Evolutionary conservation across 1,140 invertebrate genomes (phyloP).

Genomic region (Drosophila kohkoa): DNA sequence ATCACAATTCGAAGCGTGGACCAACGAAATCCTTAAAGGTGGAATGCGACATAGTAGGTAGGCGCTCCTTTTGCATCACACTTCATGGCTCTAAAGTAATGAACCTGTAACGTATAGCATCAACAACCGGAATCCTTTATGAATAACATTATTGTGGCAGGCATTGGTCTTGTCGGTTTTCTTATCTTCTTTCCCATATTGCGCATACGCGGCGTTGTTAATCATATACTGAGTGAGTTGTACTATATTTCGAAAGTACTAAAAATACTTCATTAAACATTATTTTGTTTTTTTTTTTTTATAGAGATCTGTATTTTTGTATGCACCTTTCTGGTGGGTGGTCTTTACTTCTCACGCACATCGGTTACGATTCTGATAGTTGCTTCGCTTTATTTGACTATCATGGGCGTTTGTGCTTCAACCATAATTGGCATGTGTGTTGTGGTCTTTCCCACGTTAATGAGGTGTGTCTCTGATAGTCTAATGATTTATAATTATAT

Average conservation of each 20-base stretch:
- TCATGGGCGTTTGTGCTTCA: constrained; percentile 86
- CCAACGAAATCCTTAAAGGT: neutral
- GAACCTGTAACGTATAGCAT: constrained; percentile 26
- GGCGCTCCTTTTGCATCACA: constrained; percentile 35
- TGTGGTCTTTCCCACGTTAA: constrained; percentile 86
- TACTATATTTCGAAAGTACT: too few relatives aligned
- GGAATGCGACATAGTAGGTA: constrained; percentile 73
- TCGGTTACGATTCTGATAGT: constrained; percentile 35
- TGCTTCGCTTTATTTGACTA: constrained; percentile 78
- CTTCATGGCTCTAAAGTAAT: constrained; percentile 64
- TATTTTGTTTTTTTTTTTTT: neutral
- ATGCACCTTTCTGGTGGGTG: constrained; percentile 55
- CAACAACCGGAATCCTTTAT: constrained; percentile 38
- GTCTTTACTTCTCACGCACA: constrained; percentile 52
- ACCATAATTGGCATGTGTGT: constrained; percentile 86
- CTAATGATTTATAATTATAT: neutral
- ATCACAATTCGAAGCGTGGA: constrained; percentile 28
- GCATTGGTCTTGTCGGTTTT: constrained; percentile 55
- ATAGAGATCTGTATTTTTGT: constrained; percentile 62
- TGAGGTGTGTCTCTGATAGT: constrained; percentile 84
- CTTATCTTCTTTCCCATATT: constrained; percentile 60
- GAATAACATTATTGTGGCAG: constrained; percentile 65
- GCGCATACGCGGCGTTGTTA: constrained; percentile 35
- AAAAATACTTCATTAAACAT: neutral
- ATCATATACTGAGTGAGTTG: constrained; percentile 66